Evolutionary conservation across 1,140 invertebrate genomes (phyloP), one percentile per base, ranked within the genome.

Genomic region (Proales similis): DNA sequence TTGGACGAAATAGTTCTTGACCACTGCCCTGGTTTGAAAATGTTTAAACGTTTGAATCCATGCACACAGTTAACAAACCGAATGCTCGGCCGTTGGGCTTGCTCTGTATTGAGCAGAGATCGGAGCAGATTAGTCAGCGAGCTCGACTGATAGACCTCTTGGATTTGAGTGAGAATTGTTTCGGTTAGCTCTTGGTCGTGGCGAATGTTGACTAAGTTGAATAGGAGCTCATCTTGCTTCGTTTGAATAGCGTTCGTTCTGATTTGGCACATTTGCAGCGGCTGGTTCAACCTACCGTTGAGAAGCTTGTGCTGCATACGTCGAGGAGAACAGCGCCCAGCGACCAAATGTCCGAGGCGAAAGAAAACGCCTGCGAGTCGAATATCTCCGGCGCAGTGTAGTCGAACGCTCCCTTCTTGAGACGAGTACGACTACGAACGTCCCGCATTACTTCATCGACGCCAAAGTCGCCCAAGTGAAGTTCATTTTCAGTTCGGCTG

Each of bases 331-430:
- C 45, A 26, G 51, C 19, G 20, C 33, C 51, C 9, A 57, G 6
- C 27, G 51, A 38, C 51, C 51, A 57, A 39, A 57, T 29, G 19
- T 57, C 51, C 11, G 51, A 57, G 19, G 39, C 45, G 5, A 39
- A 39, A 14, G 29, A 22, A 24, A 26, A 57, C 14, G 51, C 22
- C 3, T 57, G 33, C 20, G 36, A 36, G 45, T 57, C 51, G 9
- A 57, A 42, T 11, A 57, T 57, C 45, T 57, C 51, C 2, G 51
- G 51, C 30, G 24, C 51, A 3, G 51, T 39, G 30, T 57, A 57
- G 45, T 57, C 36, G 20, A 57, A 57, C 19, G 51, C 33, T 29
- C 45, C 45, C 17, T n/a, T 12, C 3, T 27, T 27, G 30, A 39
- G 19, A 42, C 51, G 26, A 3, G 51, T 57, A 27, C 45, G 39